A percentile compares a stretch with the other conserved stretches of the same genome.
Conservation (phyloP, 2,113 vertebrate genomes). For the Struthio camelus region DNA sequence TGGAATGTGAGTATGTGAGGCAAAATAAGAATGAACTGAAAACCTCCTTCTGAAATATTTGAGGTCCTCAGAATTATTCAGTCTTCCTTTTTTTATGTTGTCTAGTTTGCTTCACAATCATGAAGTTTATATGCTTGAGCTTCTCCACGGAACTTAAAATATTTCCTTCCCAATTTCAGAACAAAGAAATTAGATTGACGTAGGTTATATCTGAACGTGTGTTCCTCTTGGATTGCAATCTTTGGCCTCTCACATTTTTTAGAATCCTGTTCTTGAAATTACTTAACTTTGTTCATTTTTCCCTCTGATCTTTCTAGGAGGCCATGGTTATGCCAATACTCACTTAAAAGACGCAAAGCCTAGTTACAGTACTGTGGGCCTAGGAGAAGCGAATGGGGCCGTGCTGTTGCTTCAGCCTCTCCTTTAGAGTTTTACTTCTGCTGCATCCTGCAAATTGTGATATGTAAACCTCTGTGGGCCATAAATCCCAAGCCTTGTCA, state of each 20-base stretch:
- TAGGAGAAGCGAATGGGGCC: background rate
- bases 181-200: background rate
- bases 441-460: background rate
- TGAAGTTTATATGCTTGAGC: background rate
- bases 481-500: slow-evolving; percentile 3
- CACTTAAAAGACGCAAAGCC: background rate
- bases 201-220: background rate
- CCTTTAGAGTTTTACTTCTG: background rate
- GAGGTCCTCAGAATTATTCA: background rate
- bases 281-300: background rate
- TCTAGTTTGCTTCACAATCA: background rate
- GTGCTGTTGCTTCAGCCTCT: background rate
- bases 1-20: accelerated
- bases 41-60: background rate
- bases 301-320: background rate
- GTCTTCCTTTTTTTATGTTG: background rate
- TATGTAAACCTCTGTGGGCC: slow-evolving; percentile 19
- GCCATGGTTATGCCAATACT: accelerated
- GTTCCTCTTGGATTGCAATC: background rate
- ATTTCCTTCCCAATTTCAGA: background rate
- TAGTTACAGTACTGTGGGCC: background rate
- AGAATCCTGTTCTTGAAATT: background rate
- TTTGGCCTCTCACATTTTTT: background rate
- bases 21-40: background rate
- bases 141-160: background rate